A percentile compares a stretch with the other conserved stretches of the same genome.
Conservation (phyloP, 1,140 invertebrate genomes). For the Drosophila kanapiae region DNA sequence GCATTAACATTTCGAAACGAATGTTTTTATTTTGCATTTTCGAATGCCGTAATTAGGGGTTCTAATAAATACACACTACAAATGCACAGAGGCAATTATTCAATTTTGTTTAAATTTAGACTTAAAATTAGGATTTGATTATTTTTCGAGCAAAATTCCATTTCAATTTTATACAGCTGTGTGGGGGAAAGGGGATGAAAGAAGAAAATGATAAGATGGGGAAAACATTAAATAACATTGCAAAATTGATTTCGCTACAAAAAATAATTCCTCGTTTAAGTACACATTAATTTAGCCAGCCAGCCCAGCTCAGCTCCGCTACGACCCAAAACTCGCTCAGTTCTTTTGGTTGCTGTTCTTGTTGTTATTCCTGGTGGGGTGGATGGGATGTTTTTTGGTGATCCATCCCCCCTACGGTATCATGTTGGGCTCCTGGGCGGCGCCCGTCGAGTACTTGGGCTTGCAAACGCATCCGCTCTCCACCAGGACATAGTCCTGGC, state of each 20-base stretch:
- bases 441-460: constrained; percentile 90
- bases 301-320: constrained; percentile 48
- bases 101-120: constrained; percentile 67
- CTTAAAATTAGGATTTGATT: constrained; percentile 70
- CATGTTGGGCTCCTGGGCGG: constrained; percentile 86
- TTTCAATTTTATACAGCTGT: constrained; percentile 71
- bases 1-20: constrained; percentile 50
- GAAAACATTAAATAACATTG: constrained; percentile 75
- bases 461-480: constrained; percentile 96
- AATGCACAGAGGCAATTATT: constrained; percentile 52
- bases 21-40: constrained; percentile 53
- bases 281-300: constrained; percentile 62
- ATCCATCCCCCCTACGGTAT: constrained; percentile 77
- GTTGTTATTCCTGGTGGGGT: constrained; percentile 35
- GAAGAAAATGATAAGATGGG: constrained; percentile 33
- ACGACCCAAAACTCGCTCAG: constrained; percentile 73
- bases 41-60: constrained; percentile 37
- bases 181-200: constrained; percentile 17
- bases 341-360: constrained; percentile 79
- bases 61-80: constrained; percentile 67
- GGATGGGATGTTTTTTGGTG: constrained; percentile 5
- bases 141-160: constrained; percentile 79
- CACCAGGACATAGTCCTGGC: constrained; percentile 96
- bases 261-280: constrained; percentile 76
- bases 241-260: constrained; percentile 82